Evolutionary conservation across 2,113 vertebrate genomes (phyloP).

Genomic region (Daubentonia madagascariensis): DNA sequence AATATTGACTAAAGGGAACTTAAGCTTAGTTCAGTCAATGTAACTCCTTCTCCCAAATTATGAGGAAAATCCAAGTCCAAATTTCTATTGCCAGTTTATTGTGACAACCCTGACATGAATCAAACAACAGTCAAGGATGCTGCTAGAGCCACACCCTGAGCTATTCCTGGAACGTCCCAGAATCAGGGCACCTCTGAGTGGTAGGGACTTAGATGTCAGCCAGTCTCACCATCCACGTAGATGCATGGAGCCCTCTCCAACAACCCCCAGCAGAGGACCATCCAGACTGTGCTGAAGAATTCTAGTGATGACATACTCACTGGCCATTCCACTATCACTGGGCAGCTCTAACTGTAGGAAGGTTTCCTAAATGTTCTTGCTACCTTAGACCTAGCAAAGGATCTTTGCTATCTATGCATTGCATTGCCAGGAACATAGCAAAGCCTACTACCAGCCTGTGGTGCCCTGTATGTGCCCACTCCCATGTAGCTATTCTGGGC

Average conservation of each 20-base stretch:
- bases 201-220: not conserved
- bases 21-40: not conserved
- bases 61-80: not conserved
- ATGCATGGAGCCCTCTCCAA: not conserved
- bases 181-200: not conserved
- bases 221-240: not conserved
- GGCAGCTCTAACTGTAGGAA: not conserved
- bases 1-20: not conserved
- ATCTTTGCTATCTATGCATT: not conserved
- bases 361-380: not conserved
- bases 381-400: not conserved
- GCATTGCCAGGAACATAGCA: not conserved
- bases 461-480: not conserved
- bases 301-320: not conserved
- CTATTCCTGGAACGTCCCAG: not conserved
- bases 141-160: not conserved
- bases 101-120: not conserved
- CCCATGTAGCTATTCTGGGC: not conserved
- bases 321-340: not conserved
- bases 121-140: not conserved
- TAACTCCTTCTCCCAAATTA: not conserved
- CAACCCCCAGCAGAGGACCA: not conserved
- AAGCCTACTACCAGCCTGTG: not conserved
- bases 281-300: not conserved
- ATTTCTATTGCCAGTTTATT: not conserved